Conservation (phyloP, 2,888 invertebrate genomes). For the Eumerus sabulonum region DNA sequence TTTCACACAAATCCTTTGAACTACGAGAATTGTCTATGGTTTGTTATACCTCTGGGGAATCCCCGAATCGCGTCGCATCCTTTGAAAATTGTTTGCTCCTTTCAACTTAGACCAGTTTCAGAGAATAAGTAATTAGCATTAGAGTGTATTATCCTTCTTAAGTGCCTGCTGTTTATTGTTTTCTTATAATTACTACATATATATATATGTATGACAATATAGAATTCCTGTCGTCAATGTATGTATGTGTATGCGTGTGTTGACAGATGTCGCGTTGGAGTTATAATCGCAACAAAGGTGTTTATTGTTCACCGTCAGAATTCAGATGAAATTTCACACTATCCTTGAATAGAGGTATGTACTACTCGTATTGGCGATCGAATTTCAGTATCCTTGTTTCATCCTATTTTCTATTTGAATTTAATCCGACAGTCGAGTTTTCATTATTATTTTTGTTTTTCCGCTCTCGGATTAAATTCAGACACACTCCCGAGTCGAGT, state of each 20-base stretch:
- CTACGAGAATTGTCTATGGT: background rate
- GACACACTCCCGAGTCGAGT: conserved; percentile 45
- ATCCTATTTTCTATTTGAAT: conserved; percentile 32
- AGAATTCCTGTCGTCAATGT: too few relatives aligned
- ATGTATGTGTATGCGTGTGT: background rate
- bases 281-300: conserved; percentile 24
- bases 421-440: conserved; percentile 57
- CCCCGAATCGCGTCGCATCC: conserved; percentile 52
- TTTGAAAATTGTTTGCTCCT: conserved; percentile 8
- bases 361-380: conserved; percentile 15
- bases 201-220: too few relatives aligned
- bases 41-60: conserved; percentile 54
- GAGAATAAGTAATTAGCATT: conserved; percentile 61
- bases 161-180: conserved; percentile 59
- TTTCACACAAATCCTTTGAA: background rate
- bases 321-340: conserved; percentile 65
- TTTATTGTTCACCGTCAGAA: conserved; percentile 12
- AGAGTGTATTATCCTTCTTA: conserved; percentile 60
- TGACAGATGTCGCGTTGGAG: conserved; percentile 36
- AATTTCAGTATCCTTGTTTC: conserved; percentile 34
- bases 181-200: conserved; percentile 60
- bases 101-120: conserved; percentile 17
- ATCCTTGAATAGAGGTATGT: conserved; percentile 15
- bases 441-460: conserved; percentile 26
- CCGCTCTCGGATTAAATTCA: conserved; percentile 32